Evolutionary conservation across 2,113 vertebrate genomes (phyloP), one percentile per base, ranked within the genome.

Genomic region (Anoplopoma fimbria): DNA sequence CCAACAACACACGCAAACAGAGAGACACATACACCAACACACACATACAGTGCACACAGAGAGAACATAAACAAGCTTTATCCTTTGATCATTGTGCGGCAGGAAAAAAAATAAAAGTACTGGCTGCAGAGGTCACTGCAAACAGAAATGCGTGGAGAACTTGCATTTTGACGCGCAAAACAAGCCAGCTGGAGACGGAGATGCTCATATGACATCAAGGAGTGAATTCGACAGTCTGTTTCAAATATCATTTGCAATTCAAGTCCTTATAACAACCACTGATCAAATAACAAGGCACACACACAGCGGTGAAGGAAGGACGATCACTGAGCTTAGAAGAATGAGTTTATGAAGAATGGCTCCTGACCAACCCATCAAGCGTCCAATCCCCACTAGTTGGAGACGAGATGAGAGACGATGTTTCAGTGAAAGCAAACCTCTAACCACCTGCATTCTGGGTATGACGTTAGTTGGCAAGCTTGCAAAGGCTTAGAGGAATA

Each of bases 1-100:
- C 64, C 75, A 77, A 61, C 63, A 9, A 45, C 70, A 69, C 57
- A 53, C 53, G 63, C 58, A 34, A 23, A 49, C 76, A 69, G 68
- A 45, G 38, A 74, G 65, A 64, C 23, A 58, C 57, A 70, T 69
- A 58, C 49, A 8, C 29, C 45, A 55, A 79, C 73, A 75, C 51
- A 65, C 65, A 75, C 65, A 75, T 60, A 49, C 34, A 65, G 45
- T 29, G 17, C 47, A 77, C 62, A 67, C 12, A 60, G 36, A 85
- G 31, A 57, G 49, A 36, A 64, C 80, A 83, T 55, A 87, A 82
- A 81, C 81, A 83, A 84, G 77, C 38, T 72, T 91, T 83, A 86
- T 79, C 72, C 78, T 83, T 87, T 88, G 77, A 89, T 91, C 84
- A 87, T 65, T 79, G 47, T 86, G 69, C 40, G 45, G 79, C 62